Evolutionary conservation across 2,113 vertebrate species (phyloP).

Genomic region (Pterocles orientalis): DNA sequence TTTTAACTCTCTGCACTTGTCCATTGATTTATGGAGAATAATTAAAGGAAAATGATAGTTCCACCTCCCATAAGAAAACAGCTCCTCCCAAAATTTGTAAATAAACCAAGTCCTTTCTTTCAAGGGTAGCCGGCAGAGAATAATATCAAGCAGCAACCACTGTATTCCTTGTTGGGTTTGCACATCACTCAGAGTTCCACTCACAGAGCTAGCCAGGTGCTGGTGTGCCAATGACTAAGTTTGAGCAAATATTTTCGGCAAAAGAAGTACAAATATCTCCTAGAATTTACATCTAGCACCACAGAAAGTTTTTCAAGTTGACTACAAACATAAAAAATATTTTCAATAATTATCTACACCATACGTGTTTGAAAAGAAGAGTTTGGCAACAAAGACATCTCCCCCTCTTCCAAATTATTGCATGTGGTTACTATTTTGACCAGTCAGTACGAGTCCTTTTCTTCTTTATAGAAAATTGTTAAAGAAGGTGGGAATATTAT

Average conservation of each 20-base stretch:
- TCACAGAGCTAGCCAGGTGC: neutral
- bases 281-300: neutral
- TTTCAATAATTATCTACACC: slow-evolving; percentile 37
- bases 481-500: slow-evolving; percentile 30
- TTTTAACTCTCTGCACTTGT: neutral
- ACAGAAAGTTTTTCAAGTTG: neutral
- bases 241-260: neutral
- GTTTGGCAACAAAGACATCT: slow-evolving; percentile 26
- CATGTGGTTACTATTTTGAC: slow-evolving; percentile 49
- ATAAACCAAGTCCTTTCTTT: neutral
- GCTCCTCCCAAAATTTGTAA: neutral
- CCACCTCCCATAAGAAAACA: neutral
- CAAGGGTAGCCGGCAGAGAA: neutral
- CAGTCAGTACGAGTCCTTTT: slow-evolving; percentile 31
- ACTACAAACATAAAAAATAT: slow-evolving; percentile 15
- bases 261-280: neutral
- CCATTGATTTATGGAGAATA: neutral
- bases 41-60: neutral
- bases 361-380: neutral
- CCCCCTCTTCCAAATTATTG: neutral
- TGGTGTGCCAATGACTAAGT: neutral
- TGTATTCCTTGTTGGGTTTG: neutral
- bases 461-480: slow-evolving; percentile 21
- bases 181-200: neutral
- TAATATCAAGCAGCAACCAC: neutral